phyloP scores from a whole-genome alignment of 2,113 vertebrate species.

The Festucalex cinctus region DNA sequence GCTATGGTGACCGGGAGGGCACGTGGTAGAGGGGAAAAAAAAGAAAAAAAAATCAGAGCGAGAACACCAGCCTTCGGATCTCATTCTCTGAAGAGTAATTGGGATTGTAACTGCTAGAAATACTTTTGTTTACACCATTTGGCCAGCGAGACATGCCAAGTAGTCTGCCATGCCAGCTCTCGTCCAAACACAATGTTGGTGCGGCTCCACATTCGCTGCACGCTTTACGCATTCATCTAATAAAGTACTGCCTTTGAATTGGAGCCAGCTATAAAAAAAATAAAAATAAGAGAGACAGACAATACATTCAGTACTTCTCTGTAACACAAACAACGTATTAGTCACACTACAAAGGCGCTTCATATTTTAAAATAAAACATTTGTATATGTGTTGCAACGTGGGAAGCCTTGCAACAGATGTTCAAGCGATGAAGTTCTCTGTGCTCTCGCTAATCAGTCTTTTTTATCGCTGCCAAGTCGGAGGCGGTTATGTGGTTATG shows the following conservation, averaged over 20 bases:
- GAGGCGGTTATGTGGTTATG: constrained; percentile 68
- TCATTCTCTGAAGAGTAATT: constrained; percentile 47
- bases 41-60: constrained; percentile 18
- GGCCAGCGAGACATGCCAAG: constrained; percentile 46
- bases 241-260: constrained; percentile 33
- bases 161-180: constrained; percentile 42
- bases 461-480: constrained; percentile 68
- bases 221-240: constrained; percentile 56
- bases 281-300: constrained; percentile 13
- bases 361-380: constrained; percentile 38
- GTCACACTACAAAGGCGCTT: constrained; percentile 33
- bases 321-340: constrained; percentile 42
- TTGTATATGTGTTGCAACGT: constrained; percentile 27
- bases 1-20: constrained; percentile 47
- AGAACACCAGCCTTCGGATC: constrained; percentile 26
- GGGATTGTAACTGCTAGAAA: constrained; percentile 41
- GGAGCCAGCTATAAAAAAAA: constrained; percentile 12
- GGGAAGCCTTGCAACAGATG: constrained; percentile 39
- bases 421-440: constrained; percentile 51
- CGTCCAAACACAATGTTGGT: constrained; percentile 54
- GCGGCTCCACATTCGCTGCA: constrained; percentile 39
- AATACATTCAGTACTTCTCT: constrained; percentile 33
- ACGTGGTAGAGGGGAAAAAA: background rate
- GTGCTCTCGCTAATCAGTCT: constrained; percentile 57
- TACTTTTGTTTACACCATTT: constrained; percentile 48